Conservation (phyloP, 2,888 invertebrate genomes). For the Nineta flava region DNA sequence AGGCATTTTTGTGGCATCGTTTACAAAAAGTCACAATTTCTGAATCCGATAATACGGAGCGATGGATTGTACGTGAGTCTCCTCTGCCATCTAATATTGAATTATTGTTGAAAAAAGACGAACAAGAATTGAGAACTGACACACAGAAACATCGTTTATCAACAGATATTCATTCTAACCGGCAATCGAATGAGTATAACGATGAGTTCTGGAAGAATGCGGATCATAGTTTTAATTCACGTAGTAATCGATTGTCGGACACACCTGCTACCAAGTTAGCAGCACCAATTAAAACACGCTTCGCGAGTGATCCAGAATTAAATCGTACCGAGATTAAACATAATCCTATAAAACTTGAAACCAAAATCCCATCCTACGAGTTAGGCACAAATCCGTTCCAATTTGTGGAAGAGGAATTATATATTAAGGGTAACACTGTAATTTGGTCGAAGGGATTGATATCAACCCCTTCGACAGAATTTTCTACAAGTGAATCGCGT, state of each 20-base stretch:
- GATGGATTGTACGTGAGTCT: constrained; percentile 41
- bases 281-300: not conserved
- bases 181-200: not conserved
- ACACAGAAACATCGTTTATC: not conserved
- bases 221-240: not conserved
- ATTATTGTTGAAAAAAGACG: not conserved
- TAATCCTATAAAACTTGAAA: not conserved
- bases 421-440: constrained; percentile 69
- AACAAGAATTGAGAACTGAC: not conserved
- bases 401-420: constrained; percentile 70
- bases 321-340: not conserved
- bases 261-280: not conserved
- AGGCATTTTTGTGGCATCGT: constrained; percentile 51
- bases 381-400: constrained; percentile 10
- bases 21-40: constrained; percentile 62
- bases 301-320: not conserved
- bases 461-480: constrained; percentile 33
- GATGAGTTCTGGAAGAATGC: not conserved
- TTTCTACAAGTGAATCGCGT: constrained; percentile 33
- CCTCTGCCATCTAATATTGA: constrained; percentile 17
- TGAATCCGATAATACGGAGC: constrained; percentile 36
- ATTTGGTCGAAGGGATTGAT: constrained; percentile 57
- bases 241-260: not conserved
- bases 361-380: not conserved
- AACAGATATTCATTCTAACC: not conserved